A percentile compares a stretch with the other conserved stretches of the same genome.
Evolutionary conservation across 2,888 invertebrate species (phyloP).

Genomic region (Hydropsyche betteni): DNA sequence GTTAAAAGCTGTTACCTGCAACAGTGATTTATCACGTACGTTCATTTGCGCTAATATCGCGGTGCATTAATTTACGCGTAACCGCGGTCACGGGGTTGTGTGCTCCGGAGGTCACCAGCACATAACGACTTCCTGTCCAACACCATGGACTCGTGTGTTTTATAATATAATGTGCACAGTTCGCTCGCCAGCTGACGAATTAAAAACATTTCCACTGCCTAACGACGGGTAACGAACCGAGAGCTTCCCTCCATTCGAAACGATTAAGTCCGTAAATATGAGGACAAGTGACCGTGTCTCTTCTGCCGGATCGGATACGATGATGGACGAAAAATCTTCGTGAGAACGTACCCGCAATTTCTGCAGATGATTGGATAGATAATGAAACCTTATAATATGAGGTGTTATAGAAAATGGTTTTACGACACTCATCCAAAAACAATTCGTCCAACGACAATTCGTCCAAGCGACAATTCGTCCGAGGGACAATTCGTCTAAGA

Average conservation of each 20-base stretch:
- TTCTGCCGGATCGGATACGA: neutral
- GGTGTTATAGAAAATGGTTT: too few species aligned
- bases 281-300: neutral
- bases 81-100: conserved; percentile 44
- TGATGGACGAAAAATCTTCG: neutral
- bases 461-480: too few species aligned
- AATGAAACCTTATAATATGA: too few species aligned
- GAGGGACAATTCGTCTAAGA: too few species aligned
- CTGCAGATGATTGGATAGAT: neutral
- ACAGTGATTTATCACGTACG: conserved; percentile 22
- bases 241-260: conserved; percentile 7
- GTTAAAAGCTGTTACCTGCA: neutral
- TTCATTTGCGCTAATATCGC: conserved; percentile 17
- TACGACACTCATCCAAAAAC: too few species aligned
- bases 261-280: conserved; percentile 39
- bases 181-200: conserved; percentile 43
- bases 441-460: too few species aligned
- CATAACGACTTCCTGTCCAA: conserved; percentile 49
- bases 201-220: conserved; percentile 42
- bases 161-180: conserved; percentile 22
- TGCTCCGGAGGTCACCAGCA: conserved; percentile 46
- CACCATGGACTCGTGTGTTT: neutral
- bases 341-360: neutral
- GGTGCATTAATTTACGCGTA: conserved; percentile 36
- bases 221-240: conserved; percentile 35